Conservation (phyloP, 2,113 vertebrate species). For the Lathamus discolor region DNA sequence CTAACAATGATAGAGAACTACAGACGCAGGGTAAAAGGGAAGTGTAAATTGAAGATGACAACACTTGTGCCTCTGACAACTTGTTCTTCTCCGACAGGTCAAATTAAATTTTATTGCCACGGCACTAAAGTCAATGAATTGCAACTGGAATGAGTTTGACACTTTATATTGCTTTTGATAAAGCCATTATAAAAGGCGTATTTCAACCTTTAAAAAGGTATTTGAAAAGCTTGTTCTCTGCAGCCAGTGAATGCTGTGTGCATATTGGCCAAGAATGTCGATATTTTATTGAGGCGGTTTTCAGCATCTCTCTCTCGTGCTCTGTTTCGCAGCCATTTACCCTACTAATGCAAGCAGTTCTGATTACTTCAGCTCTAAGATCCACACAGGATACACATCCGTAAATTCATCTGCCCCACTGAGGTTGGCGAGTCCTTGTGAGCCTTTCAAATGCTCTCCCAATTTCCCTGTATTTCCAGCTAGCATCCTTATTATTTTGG, state of each 20-base stretch:
- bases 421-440: neutral
- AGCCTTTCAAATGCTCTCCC: neutral
- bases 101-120: slow-evolving; percentile 33
- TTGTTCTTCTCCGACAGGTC: slow-evolving; percentile 2
- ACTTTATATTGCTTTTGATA: slow-evolving; percentile 51
- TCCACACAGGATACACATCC: neutral
- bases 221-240: neutral
- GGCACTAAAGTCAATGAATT: slow-evolving; percentile 41
- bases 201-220: neutral
- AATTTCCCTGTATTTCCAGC: neutral
- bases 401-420: neutral
- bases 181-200: neutral
- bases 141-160: slow-evolving; percentile 48
- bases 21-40: slow-evolving; percentile 6
- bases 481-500: neutral
- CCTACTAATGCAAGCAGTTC: neutral
- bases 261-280: neutral
- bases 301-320: neutral
- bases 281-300: neutral
- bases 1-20: slow-evolving; percentile 41
- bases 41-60: slow-evolving; percentile 65
- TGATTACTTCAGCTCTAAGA: neutral
- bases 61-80: slow-evolving; percentile 39
- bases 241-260: neutral
- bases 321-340: neutral